Evolutionary conservation across 1,140 invertebrate genomes (phyloP).

Genomic region (Bradynema listronoti): DNA sequence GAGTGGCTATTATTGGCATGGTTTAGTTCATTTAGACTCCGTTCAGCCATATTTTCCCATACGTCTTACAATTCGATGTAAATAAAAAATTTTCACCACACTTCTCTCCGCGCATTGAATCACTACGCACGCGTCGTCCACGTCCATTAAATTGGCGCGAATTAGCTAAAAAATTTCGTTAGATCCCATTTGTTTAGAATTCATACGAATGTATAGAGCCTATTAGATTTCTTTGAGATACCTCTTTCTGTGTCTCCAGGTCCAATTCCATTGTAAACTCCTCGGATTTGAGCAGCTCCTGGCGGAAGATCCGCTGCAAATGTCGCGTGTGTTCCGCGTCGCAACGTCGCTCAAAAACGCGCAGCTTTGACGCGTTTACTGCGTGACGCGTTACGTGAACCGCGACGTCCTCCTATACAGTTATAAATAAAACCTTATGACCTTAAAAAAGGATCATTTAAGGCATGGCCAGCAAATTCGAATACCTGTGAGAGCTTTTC

Average conservation of each 20-base stretch:
- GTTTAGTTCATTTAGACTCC: too few relatives aligned
- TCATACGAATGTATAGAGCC: neutral
- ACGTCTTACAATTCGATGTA: too few relatives aligned
- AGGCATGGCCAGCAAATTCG: neutral
- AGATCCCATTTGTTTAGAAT: neutral
- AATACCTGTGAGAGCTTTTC: neutral
- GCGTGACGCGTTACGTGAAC: too few relatives aligned
- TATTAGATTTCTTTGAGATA: neutral
- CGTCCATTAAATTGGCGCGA: conserved; percentile 9
- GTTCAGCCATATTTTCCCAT: too few relatives aligned
- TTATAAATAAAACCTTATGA: neutral
- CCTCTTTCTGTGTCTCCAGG: conserved; percentile 8
- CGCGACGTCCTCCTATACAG: too few relatives aligned
- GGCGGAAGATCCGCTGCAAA: conserved; percentile 7
- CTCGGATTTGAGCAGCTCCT: conserved; percentile 7
- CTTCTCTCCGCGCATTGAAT: conserved; percentile 17
- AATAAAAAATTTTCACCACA: neutral
- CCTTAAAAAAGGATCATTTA: neutral
- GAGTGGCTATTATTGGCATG: neutral
- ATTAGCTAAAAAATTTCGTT: conserved; percentile 7
- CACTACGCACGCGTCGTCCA: conserved; percentile 5
- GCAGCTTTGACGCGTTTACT: neutral
- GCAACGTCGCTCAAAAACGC: neutral
- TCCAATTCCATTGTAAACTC: conserved; percentile 16
- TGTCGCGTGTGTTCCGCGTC: neutral